Percentiles rank a stretch among this genome's conserved stretches.
phyloP scores from a whole-genome alignment of 2,888 invertebrate species.

The Dynastes grantii region DNA sequence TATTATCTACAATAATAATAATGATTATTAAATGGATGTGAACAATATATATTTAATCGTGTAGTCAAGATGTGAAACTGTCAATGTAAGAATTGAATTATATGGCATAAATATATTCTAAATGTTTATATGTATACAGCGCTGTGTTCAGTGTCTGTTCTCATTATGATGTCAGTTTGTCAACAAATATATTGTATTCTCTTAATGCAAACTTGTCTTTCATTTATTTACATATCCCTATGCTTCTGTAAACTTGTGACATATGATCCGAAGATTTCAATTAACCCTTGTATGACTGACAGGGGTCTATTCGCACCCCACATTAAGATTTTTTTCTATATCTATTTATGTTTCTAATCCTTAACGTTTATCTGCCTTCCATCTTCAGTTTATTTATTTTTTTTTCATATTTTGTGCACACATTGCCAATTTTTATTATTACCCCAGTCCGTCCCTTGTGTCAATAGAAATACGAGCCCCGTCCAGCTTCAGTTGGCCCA shows the following conservation, averaged over 20 bases:
- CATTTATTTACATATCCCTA: slow-evolving; percentile 49
- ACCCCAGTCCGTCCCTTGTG: too few relatives aligned
- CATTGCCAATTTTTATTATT: too few relatives aligned
- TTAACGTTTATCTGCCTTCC: too few relatives aligned
- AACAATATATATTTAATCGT: neutral
- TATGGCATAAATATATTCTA: slow-evolving; percentile 47
- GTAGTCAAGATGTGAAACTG: slow-evolving; percentile 22
- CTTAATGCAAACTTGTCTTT: slow-evolving; percentile 65
- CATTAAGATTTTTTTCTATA: too few relatives aligned
- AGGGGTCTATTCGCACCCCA: too few relatives aligned
- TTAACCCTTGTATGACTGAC: too few relatives aligned
- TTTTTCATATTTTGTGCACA: too few relatives aligned
- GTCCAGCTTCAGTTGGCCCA: too few relatives aligned
- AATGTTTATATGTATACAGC: slow-evolving; percentile 45
- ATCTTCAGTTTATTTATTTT: too few relatives aligned
- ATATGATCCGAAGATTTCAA: too few relatives aligned
- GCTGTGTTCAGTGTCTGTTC: slow-evolving; percentile 58
- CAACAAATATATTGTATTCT: slow-evolving; percentile 67
- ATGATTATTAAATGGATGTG: slow-evolving; percentile 32
- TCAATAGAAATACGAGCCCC: too few relatives aligned
- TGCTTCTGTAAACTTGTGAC: neutral
- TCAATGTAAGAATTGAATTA: slow-evolving; percentile 41
- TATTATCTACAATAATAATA: slow-evolving; percentile 22
- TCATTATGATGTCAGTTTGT: slow-evolving; percentile 59
- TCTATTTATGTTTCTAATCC: too few relatives aligned